phyloP scores from a whole-genome alignment of 2,797 vertebrate genomes.

The Eleutherodactylus coqui region DNA sequence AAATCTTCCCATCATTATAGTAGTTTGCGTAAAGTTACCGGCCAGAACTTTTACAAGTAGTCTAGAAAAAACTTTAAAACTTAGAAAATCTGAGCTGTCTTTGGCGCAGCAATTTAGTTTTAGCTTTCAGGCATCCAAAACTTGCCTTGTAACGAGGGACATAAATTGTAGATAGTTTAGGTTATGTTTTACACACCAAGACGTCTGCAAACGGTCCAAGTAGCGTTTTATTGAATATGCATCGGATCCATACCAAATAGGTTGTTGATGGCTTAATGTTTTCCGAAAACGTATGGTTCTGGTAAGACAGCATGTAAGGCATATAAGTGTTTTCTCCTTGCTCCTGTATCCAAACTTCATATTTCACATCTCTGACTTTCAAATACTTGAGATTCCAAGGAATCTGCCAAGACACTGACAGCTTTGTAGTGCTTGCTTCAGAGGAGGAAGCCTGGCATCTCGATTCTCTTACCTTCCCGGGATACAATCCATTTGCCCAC shows the following conservation, averaged over 20 bases:
- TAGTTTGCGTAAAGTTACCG: background rate
- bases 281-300: constrained; percentile 98
- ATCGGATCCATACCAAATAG: constrained; percentile 97
- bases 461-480: constrained; percentile 89
- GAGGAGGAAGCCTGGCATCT: constrained; percentile 91
- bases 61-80: background rate
- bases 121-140: background rate
- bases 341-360: constrained; percentile 99
- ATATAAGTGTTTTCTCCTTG: constrained; percentile 98
- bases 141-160: background rate
- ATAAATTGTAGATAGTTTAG: constrained; percentile 4
- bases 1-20: constrained; percentile 10
- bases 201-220: constrained; percentile 96
- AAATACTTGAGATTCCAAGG: constrained; percentile 97
- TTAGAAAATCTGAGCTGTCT: background rate
- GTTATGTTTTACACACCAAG: constrained; percentile 91
- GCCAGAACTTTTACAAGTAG: background rate
- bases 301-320: constrained; percentile 94
- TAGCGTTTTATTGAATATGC: constrained; percentile 95
- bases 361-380: constrained; percentile 94
- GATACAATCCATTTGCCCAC: constrained; percentile 83
- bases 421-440: constrained; percentile 87
- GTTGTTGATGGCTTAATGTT: constrained; percentile 98
- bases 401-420: constrained; percentile 94
- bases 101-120: background rate